Evolutionary conservation across 2,797 vertebrate genomes (phyloP), one percentile per base, ranked within the genome.

Genomic region (Neoniphon sammara): DNA sequence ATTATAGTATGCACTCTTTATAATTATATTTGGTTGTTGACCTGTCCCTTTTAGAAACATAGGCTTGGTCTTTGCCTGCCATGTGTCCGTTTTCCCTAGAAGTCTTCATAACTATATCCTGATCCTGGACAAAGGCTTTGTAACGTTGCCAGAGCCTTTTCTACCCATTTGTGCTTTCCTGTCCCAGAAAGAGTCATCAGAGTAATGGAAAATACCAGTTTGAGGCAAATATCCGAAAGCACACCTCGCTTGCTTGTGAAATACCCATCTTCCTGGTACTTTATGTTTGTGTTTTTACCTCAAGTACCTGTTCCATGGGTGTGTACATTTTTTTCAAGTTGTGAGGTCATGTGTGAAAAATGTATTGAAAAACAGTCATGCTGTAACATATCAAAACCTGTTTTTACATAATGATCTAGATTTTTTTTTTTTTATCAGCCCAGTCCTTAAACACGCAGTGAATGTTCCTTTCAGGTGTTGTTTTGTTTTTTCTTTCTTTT

Each of bases 291-390:
- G 55, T 80, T 88, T 87, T 87, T 84, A 85, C 88, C 71, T 94
- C 91, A 94, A 93, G 93, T 95, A 93, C 94, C 93, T 94, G 90
- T 94, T 94, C 87, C 83, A 82, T 95, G 96, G 97, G 97, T 95
- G 97, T 95, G 96, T 95, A 90, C 94, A 90, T 69, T 93, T 79
- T 27, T 85, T 81, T 70, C 49, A 80, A 81, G 73, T 93, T 85
- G 92, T 97, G 95, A 97, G 93, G 91, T 98, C 96, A 98, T 94
- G 91, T 93, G 92, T 93, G 90, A 98, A 97, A 98, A 98, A 99
- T 98, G 94, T 94, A 95, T 92, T 95, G 94, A 97, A 98, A 98
- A 97, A 96, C 95, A 96, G 89, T 96, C 97, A 73, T 96, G 97
- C 96, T 94, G 77, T 94, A 88, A 97, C 97, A 95, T 94, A 98